A percentile compares a stretch with the other conserved stretches of the same genome.
phyloP scores from a whole-genome alignment of 2,888 invertebrate species.

The Eupsilia transversa region DNA sequence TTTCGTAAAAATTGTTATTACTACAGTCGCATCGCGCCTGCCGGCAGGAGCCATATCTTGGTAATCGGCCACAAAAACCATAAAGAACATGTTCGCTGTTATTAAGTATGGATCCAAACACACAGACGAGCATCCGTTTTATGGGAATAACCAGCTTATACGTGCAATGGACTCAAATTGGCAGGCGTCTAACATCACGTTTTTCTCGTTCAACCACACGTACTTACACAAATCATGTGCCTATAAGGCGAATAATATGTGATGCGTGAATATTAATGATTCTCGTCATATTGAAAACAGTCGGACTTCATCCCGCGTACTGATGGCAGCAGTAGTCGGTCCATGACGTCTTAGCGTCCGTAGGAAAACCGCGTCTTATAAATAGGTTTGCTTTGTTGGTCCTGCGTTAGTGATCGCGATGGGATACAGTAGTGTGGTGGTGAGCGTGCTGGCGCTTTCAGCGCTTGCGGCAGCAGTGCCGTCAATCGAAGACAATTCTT shows the following conservation, averaged over 20 bases:
- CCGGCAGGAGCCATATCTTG: no score
- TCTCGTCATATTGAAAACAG: conserved; percentile 59
- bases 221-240: conserved; percentile 32
- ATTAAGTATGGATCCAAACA: conserved; percentile 71
- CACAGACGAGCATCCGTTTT: conserved; percentile 79
- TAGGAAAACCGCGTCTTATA: conserved; percentile 84
- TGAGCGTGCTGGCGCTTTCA: conserved; percentile 79
- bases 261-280: conserved; percentile 44
- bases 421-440: conserved; percentile 82
- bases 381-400: conserved; percentile 83
- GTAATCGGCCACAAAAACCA: conserved; percentile 71
- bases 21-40: no score
- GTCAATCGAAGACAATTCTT: conserved; percentile 80
- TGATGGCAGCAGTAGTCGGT: conserved; percentile 61
- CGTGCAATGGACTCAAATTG: conserved; percentile 80
- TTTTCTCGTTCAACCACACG: conserved; percentile 52
- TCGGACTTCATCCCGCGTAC: conserved; percentile 65
- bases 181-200: conserved; percentile 73
- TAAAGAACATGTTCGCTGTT: conserved; percentile 65
- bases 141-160: conserved; percentile 83
- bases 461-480: conserved; percentile 76
- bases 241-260: conserved; percentile 25
- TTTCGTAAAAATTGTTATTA: no score
- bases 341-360: conserved; percentile 79
- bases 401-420: conserved; percentile 86